Evolutionary conservation across 2,113 vertebrate genomes (phyloP).

Genomic region (Mirounga angustirostris): DNA sequence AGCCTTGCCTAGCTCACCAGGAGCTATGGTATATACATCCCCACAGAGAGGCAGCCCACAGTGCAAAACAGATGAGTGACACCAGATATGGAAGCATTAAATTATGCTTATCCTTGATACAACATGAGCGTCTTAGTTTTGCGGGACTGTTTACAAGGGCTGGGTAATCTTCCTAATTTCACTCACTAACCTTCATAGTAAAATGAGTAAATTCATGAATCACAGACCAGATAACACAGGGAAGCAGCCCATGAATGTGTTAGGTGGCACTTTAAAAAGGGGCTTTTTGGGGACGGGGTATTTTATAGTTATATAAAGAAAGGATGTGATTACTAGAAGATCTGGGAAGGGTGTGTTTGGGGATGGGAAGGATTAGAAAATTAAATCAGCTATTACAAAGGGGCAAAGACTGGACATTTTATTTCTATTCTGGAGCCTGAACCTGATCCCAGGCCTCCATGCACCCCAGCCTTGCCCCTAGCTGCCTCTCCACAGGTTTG

Average conservation of each 20-base stretch:
- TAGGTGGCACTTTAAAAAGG: neutral
- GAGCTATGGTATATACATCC: neutral
- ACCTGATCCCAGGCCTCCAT: neutral
- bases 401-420: neutral
- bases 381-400: neutral
- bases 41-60: neutral
- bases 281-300: neutral
- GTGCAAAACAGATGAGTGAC: neutral
- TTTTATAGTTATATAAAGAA: neutral
- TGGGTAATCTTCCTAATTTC: neutral
- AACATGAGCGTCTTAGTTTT: neutral
- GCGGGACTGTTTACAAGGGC: neutral
- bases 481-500: neutral
- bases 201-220: constrained; percentile 32
- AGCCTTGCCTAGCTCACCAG: neutral
- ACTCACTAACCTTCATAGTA: neutral
- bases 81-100: neutral
- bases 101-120: neutral
- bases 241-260: neutral
- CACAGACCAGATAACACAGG: neutral
- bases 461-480: neutral
- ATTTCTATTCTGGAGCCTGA: neutral
- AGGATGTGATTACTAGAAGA: neutral
- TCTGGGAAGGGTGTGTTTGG: neutral
- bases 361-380: neutral